Evolutionary conservation across 2,888 invertebrate genomes (phyloP).

Genomic region (Blera fallax): DNA sequence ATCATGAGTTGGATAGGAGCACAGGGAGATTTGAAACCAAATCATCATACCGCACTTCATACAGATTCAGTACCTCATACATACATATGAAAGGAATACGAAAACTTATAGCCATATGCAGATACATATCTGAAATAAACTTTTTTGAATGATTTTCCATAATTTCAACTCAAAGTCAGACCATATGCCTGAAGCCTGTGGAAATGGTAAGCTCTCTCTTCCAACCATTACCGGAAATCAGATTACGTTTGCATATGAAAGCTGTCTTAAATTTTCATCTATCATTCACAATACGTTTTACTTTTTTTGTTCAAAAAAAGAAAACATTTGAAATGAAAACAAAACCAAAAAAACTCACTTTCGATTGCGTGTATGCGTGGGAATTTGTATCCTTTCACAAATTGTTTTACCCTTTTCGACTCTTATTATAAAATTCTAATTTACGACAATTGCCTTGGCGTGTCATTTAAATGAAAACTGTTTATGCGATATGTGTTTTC

Average conservation of each 20-base stretch:
- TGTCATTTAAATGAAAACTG: conserved; percentile 69
- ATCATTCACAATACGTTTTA: conserved; percentile 4
- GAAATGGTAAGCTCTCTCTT: background rate
- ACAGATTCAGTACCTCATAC: too few species aligned
- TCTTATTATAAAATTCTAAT: conserved; percentile 53
- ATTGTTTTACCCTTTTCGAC: conserved; percentile 60
- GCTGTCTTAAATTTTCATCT: background rate
- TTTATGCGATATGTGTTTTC: conserved; percentile 68
- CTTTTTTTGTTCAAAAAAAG: background rate
- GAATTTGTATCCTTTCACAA: conserved; percentile 48
- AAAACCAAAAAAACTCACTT: conserved; percentile 18
- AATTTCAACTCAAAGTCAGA: background rate
- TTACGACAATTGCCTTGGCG: conserved; percentile 63
- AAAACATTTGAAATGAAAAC: background rate
- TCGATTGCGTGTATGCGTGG: background rate
- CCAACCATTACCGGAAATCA: conserved; percentile 6
- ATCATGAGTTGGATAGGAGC: too few species aligned
- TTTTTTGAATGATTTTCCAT: conserved; percentile 6
- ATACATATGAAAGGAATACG: too few species aligned
- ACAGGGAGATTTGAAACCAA: too few species aligned
- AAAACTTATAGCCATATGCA: too few species aligned
- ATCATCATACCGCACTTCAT: too few species aligned
- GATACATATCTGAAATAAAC: background rate
- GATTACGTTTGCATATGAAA: conserved; percentile 29
- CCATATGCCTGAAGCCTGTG: background rate